Evolutionary conservation across 2,113 vertebrate species (phyloP), one percentile per base, ranked within the genome.

Genomic region (Channa maculata): DNA sequence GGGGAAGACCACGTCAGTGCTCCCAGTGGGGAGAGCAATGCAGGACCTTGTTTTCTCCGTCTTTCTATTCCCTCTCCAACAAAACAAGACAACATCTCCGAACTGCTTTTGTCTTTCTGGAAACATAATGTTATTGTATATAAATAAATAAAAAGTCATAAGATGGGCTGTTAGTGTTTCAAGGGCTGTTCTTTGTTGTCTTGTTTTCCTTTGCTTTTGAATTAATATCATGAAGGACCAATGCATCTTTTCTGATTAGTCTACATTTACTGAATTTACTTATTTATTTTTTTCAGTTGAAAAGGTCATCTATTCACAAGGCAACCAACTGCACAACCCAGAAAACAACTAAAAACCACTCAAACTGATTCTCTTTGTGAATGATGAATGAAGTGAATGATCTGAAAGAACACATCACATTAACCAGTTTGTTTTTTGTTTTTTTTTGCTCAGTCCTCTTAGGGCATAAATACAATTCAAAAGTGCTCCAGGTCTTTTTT

Each of bases 31-130:
- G 41, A 65, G 38, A 69, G 71, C 62, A 69, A 81, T 67, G 62
- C 71, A 61, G 75, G 77, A 74, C 71, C 78, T 79, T 86, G 73
- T 84, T 90, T 89, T 86, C 71, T 69, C 49, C 14, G 60, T 59
- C 52, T 65, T 69, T 87, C 14, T 88, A 61, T 80, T 84, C 43
- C 10, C 7, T 80, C 59, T 71, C 49, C 33, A 70, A 36, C 10
- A 75, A 89, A 88, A 80, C 65, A 72, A 76, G 52, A 77, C 71
- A 75, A 72, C 71, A 70, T 69, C 67, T 83, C 57, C 45, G 43
- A 71, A 65, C 34, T 3, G 45, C 67, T 82, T 84, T 85, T 80
- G 76, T 84, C 55, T 80, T 77, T 81, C 68, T 52, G 70, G 66
- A 38, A 83, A 67, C 65, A 76, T 37, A 63, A 79, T 77, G 37